A percentile compares a stretch with the other conserved stretches of the same genome.
Conservation (phyloP, 2,888 invertebrate species). For the Trileptium ribeirensis region DNA sequence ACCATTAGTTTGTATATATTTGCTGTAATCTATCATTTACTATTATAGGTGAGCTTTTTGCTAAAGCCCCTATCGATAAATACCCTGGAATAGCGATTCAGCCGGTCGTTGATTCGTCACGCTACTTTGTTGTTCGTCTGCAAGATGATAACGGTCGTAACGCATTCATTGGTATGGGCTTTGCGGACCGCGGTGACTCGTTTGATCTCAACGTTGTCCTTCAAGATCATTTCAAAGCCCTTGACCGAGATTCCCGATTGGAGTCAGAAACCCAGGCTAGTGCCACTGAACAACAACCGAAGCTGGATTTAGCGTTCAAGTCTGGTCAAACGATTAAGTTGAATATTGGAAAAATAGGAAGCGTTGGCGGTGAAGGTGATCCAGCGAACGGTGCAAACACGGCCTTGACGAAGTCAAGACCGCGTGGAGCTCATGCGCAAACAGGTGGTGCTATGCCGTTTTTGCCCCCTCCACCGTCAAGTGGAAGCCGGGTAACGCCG, state of each 20-base stretch:
- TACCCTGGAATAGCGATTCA: conserved; percentile 92
- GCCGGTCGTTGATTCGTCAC: conserved; percentile 89
- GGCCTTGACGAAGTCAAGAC: not conserved
- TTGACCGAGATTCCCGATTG: not conserved
- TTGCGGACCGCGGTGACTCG: conserved; percentile 92
- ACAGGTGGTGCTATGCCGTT: conserved; percentile 29
- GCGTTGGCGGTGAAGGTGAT: not conserved
- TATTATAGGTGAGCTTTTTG: conserved; percentile 70
- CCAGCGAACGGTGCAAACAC: not conserved
- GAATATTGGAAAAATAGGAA: conserved; percentile 63
- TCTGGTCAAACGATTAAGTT: conserved; percentile 99
- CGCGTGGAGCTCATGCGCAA: not conserved
- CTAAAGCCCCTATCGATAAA: conserved; percentile 85
- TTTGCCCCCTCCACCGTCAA: conserved; percentile 27
- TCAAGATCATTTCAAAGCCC: conserved; percentile 87
- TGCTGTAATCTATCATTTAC: no score
- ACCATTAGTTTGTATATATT: no score
- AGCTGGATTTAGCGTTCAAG: conserved; percentile 91
- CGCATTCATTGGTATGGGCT: conserved; percentile 94
- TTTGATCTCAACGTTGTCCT: conserved; percentile 97
- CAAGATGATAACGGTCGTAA: conserved; percentile 78
- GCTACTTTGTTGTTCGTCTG: conserved; percentile 90
- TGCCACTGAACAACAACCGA: conserved; percentile 56
- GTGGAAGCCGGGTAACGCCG: conserved; percentile 34
- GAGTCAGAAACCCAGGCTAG: not conserved